Evolutionary conservation across 2,888 invertebrate genomes (phyloP).

Genomic region (Chrysolina americana): DNA sequence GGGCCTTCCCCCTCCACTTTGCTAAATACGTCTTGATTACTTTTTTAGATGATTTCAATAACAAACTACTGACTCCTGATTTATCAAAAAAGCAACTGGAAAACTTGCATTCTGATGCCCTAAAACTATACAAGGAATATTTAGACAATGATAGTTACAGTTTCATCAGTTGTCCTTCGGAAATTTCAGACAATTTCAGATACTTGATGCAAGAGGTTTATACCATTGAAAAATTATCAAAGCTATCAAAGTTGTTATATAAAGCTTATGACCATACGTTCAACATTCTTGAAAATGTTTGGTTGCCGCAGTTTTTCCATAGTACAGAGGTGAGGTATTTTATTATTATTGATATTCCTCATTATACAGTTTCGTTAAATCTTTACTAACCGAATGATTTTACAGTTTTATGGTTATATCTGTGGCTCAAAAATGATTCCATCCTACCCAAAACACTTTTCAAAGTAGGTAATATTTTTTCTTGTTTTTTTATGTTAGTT

Average conservation of each 20-base stretch:
- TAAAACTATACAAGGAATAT: slow-evolving; percentile 79
- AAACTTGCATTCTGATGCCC: slow-evolving; percentile 77
- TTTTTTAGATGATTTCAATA: slow-evolving; percentile 83
- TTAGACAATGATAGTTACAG: slow-evolving; percentile 75
- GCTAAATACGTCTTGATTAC: background rate
- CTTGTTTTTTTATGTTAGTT: background rate
- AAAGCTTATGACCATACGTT: slow-evolving; percentile 87
- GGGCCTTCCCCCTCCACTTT: background rate
- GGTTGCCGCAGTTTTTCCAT: slow-evolving; percentile 85
- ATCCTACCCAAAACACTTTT: slow-evolving; percentile 74
- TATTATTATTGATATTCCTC: no score
- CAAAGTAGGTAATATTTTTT: slow-evolving; percentile 70
- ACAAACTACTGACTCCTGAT: slow-evolving; percentile 83
- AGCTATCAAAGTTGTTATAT: slow-evolving; percentile 83
- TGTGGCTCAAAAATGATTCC: slow-evolving; percentile 78
- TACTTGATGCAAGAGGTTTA: slow-evolving; percentile 74
- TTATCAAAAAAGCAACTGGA: slow-evolving; percentile 76
- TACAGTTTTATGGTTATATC: slow-evolving; percentile 80
- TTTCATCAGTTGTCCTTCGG: slow-evolving; percentile 74
- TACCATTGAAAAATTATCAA: slow-evolving; percentile 76
- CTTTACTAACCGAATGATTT: slow-evolving; percentile 58
- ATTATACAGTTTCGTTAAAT: background rate
- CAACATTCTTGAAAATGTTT: slow-evolving; percentile 79
- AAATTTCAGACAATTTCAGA: slow-evolving; percentile 73
- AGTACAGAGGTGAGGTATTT: slow-evolving; percentile 80